Conservation (phyloP, 2,888 invertebrate species). For the Abrostola triplasia region DNA sequence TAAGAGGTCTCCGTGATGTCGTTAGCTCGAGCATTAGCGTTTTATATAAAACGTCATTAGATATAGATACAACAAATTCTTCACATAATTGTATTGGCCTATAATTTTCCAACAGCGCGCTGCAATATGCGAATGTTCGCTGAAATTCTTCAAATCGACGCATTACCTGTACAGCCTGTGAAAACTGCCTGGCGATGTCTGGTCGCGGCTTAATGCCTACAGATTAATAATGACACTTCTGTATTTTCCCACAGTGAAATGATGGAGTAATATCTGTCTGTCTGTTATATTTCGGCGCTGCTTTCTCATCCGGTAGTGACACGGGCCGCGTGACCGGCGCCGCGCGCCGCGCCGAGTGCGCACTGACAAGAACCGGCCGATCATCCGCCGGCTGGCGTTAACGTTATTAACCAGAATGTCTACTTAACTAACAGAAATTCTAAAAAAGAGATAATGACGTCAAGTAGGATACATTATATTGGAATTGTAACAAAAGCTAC, state of each 20-base stretch:
- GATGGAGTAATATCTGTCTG: slow-evolving; percentile 17
- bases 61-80: too few species aligned
- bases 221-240: not conserved
- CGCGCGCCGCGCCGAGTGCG: slow-evolving; percentile 12
- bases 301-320: slow-evolving; percentile 46
- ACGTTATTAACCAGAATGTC: slow-evolving; percentile 24
- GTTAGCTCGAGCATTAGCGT: too few species aligned
- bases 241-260: slow-evolving; percentile 25
- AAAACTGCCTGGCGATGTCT: not conserved
- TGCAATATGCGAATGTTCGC: too few species aligned
- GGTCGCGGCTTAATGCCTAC: not conserved
- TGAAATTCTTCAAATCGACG: too few species aligned
- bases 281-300: slow-evolving; percentile 28
- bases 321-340: slow-evolving; percentile 7
- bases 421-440: slow-evolving; percentile 9
- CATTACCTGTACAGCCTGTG: too few species aligned
- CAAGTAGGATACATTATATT: slow-evolving; percentile 1
- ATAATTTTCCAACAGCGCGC: too few species aligned
- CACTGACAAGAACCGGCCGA: slow-evolving; percentile 34
- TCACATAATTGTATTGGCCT: too few species aligned
- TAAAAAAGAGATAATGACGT: slow-evolving; percentile 1
- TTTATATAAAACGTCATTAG: too few species aligned
- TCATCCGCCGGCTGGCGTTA: slow-evolving; percentile 35
- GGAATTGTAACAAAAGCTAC: not conserved
- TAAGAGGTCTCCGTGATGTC: too few species aligned